Base-by-base conservation (phyloP, 2,888 invertebrate species). In the Aspidapion aeneum region DNA sequence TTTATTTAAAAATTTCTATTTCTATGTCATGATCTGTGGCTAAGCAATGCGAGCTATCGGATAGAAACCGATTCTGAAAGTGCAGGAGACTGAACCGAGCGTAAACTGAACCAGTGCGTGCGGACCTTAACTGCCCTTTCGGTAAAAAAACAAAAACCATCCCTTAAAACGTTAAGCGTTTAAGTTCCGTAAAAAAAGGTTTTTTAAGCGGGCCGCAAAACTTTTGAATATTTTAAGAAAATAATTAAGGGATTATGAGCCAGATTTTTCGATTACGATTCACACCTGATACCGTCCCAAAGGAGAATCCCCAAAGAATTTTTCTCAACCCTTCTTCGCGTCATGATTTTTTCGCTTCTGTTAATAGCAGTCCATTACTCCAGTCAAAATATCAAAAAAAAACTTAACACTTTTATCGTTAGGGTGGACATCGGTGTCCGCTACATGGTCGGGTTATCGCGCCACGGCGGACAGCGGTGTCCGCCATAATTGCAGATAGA, bases 161-260 rank as follows among this genome's bases (percentile, higher is more conserved):
- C 35, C 5, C 35, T 7, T 12, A 35, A 35, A 35, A 35, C 35
- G 35, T 12, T 35, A 35, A 35, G 35, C 35, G 35, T 3, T 35
- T 35, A 35, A 35, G 12, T 35, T 35, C 35, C 35, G 5, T 12
- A 35, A 35, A 35, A 35, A 35, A 35, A 35, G 35, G 35, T 35
- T 35, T 35, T 35, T 7, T 7, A 18, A 3, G n/a, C 16, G 52
- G n/a, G 52, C 60, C 61, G 17, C n/a, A 50, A 67, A 67, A 67
- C 71, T 74, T 74, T 71, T 72, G 74, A 74, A 74, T 73, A 73
- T 74, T 73, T 67, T 72, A 73, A 71, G 71, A 72, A 67, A 74
- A 73, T 74, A 74, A 75, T 75, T 74, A 74, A 68, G 74, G 67
- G 75, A 75, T 75, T 75, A 75, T 67, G 69, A n/a, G 69, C 72